Base-by-base conservation (phyloP, 2,113 vertebrate species). In the Macrotis lagotis region DNA sequence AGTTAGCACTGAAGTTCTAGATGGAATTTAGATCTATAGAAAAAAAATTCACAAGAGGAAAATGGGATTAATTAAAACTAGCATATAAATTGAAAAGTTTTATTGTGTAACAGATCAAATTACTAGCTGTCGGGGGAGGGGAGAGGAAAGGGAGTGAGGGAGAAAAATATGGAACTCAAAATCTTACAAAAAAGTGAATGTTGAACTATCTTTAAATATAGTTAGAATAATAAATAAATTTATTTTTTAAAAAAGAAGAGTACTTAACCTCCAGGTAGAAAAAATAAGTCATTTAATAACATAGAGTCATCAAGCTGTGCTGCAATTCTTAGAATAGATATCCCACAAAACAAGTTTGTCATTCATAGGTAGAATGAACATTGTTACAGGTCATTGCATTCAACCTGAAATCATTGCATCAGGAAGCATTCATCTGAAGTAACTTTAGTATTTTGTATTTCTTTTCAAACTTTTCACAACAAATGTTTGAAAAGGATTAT, bases 201-300 rank as follows among this genome's bases (percentile, higher is more conserved):
- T n/a, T n/a, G n/a, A n/a, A n/a, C n/a, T n/a, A n/a, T n/a, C n/a
- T n/a, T n/a, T n/a, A n/a, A n/a, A n/a, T n/a, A n/a, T n/a, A n/a
- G n/a, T n/a, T n/a, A n/a, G n/a, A n/a, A n/a, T n/a, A n/a, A n/a
- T n/a, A n/a, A n/a, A n/a, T n/a, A n/a, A n/a, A n/a, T n/a, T n/a
- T n/a, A n/a, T n/a, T n/a, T n/a, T n/a, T n/a, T n/a, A n/a, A n/a
- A n/a, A n/a, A n/a, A n/a, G n/a, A n/a, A n/a, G n/a, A n/a, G n/a
- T n/a, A n/a, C n/a, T n/a, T n/a, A n/a, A n/a, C n/a, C n/a, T n/a
- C n/a, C n/a, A n/a, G n/a, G n/a, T n/a, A n/a, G n/a, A n/a, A n/a
- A n/a, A n/a, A n/a, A n/a, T n/a, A n/a, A n/a, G n/a, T n/a, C n/a
- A 95, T 88, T 88, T 96, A 96, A 94, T 97, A 95, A 94, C 93